Conservation (phyloP, 1,140 invertebrate species). For the Popillia japonica region DNA sequence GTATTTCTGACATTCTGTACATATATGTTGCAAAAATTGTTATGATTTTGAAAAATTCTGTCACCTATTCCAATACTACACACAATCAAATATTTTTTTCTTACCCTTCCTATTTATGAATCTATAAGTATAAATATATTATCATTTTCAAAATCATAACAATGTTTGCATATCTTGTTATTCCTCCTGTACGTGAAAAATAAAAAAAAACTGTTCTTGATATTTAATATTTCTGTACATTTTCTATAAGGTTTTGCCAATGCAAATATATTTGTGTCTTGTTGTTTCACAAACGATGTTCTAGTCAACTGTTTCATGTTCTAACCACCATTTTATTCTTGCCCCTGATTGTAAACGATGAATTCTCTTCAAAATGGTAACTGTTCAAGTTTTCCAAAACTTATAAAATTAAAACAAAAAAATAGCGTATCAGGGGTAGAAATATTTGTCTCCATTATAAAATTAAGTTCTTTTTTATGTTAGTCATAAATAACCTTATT, state of each 20-base stretch:
- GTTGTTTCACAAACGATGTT: constrained; percentile 26
- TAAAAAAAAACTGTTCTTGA: constrained; percentile 21
- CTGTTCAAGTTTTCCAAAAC: neutral
- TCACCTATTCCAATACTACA: no score
- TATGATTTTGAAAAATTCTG: no score
- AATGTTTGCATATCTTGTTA: neutral
- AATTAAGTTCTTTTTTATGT: constrained; percentile 21
- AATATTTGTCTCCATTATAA: constrained; percentile 12
- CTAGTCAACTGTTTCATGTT: constrained; percentile 30
- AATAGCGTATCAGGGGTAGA: neutral
- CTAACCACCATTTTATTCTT: constrained; percentile 30
- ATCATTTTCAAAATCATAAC: neutral
- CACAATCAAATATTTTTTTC: no score
- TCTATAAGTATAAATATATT: no score
- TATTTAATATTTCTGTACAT: constrained; percentile 35
- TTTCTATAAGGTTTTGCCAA: constrained; percentile 27
- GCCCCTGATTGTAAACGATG: constrained; percentile 17
- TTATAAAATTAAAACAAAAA: no score
- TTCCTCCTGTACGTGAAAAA: constrained; percentile 19
- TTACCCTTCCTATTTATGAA: no score
- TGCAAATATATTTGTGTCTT: constrained; percentile 24
- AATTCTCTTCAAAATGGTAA: neutral
- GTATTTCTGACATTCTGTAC: no score
- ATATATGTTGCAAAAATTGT: no score
- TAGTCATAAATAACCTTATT: constrained; percentile 35